These are phyloP conservation scores for Lamprologus tigripictilis DNA, from an alignment of 2,113 vertebrate species.

Conservation along the genomic window DNA sequence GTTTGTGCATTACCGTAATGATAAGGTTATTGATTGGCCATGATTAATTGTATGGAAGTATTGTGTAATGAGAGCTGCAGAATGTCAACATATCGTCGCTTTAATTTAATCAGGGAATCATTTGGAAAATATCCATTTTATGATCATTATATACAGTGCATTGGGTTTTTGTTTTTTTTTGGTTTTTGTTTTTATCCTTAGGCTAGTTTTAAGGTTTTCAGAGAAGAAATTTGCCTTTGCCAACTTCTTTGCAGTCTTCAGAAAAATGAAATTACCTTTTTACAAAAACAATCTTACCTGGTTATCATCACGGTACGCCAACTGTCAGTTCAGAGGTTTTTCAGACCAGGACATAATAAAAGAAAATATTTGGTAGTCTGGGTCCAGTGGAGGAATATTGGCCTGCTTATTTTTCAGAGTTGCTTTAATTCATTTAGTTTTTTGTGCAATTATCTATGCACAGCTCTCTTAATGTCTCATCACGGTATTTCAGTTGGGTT, in stretches of 20 bases:
- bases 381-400: neutral
- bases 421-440: neutral
- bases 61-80: neutral
- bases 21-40: neutral
- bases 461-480: neutral
- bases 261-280: neutral
- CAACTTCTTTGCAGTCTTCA: neutral
- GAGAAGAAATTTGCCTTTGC: neutral
- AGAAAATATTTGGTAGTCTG: neutral
- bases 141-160: neutral
- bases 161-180: neutral
- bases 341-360: neutral
- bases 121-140: neutral
- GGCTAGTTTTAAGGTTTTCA: neutral
- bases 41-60: neutral
- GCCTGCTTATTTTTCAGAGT: neutral
- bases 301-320: neutral
- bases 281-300: neutral
- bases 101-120: constrained; percentile 41
- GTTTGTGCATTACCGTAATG: constrained; percentile 57
- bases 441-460: neutral
- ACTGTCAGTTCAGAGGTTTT: neutral
- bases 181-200: neutral
- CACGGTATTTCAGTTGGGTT: neutral
- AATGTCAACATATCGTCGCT: constrained; percentile 16